Conservation (phyloP, 2,113 vertebrate species). For the Carassius auratus region DNA sequence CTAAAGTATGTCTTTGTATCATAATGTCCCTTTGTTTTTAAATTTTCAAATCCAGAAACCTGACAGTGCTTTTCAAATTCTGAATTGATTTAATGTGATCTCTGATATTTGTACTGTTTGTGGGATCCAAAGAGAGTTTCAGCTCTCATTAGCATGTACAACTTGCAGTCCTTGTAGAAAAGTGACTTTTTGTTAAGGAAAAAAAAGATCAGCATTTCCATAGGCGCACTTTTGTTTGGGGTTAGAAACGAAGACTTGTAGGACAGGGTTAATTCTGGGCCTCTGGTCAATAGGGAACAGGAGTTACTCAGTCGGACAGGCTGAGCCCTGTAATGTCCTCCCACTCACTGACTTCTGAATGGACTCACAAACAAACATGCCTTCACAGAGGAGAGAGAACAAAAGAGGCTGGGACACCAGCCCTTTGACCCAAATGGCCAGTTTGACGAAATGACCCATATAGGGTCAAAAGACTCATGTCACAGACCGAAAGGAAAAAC, state of each 20-base stretch:
- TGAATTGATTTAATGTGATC: not conserved
- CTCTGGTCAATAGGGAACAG: slow-evolving; percentile 33
- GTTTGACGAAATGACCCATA: slow-evolving; percentile 12
- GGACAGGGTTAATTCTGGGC: slow-evolving; percentile 16
- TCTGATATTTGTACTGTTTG: not conserved
- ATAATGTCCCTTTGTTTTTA: not conserved
- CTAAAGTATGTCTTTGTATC: not conserved
- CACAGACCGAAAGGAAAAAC: slow-evolving; percentile 20
- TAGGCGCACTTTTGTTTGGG: slow-evolving; percentile 33
- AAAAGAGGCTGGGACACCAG: slow-evolving; percentile 25
- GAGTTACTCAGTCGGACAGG: slow-evolving; percentile 26
- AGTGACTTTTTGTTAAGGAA: not conserved
- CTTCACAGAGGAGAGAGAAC: slow-evolving; percentile 42
- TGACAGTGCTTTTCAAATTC: not conserved
- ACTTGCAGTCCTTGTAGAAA: not conserved
- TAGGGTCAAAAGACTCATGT: slow-evolving; percentile 37
- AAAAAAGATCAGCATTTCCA: slow-evolving; percentile 7
- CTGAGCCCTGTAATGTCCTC: slow-evolving; percentile 52
- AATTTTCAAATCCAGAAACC: not conserved
- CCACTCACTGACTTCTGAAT: slow-evolving; percentile 47
- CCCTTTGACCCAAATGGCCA: slow-evolving; percentile 30
- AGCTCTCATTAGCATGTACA: not conserved
- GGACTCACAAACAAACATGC: slow-evolving; percentile 45
- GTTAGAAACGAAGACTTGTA: slow-evolving; percentile 21
- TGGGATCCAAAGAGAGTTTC: not conserved